Evolutionary conservation across 2,113 vertebrate genomes (phyloP), one percentile per base, ranked within the genome.

Genomic region (Turnix velox): DNA sequence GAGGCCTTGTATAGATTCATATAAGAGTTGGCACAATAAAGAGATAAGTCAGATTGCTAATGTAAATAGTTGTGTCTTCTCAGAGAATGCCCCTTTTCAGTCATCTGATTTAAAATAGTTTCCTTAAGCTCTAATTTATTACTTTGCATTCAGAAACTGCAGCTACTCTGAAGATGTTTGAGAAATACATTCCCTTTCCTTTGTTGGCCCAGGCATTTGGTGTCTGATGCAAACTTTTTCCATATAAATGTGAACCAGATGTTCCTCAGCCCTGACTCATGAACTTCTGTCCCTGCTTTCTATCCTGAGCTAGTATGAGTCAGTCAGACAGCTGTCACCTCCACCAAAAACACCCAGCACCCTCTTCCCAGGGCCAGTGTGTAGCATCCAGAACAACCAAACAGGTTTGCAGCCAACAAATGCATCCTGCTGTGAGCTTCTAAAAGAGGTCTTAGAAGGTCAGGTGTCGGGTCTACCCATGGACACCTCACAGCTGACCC

Each of bases 171-270:
- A 94, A 89, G 91, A 95, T 73, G 62, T 31, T 85, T 93, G 66
- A 85, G 84, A 94, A 92, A 87, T 42, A 59, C 37, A 12, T 71
- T 83, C 71, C n/a, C 30, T 76, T 49, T 43, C 49, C 49, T 71
- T 27, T 12, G 5, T n/a, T 1, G 0, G 35, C 37, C 39, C 39
- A 37, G 79, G 55, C 39, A 31, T 33, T 61, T 45, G 52, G 40
- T 90, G 77, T 87, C 84, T 92, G 78, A 91, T 71, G 67, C 59
- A 93, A 62, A 87, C 55, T 63, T 51, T 51, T 79, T 85, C 78
- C 12, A 51, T 18, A 30, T 82, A 94, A 94, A 96, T 83, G 71
- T 18, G 59, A 95, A 94, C 71, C 92, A 96, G 92, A 94, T 94
- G 95, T 96, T 82, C 58, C 42, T 15, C 52, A 43, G 2, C 4